Evolutionary conservation across 2,888 invertebrate species (phyloP), one percentile per base, ranked within the genome.

Genomic region (Aelia acuminata): DNA sequence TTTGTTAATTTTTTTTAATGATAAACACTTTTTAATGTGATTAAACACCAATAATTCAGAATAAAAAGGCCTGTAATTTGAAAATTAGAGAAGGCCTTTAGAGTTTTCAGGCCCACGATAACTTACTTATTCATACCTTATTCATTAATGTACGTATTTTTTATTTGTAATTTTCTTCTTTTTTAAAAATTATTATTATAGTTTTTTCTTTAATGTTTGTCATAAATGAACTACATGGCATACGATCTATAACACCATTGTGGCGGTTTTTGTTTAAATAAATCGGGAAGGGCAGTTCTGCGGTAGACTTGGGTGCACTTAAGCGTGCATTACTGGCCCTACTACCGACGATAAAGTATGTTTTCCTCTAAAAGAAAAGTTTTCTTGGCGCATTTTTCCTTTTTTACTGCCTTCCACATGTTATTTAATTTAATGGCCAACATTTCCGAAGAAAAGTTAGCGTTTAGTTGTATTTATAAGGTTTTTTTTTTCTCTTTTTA

Each of bases 281-380:
- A 70, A 70, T 70, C 31, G 63, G n/a, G 11, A 26, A 1, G 13
- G 63, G 35, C 31, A 70, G 31, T 70, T 31, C 80, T 80, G 22
- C 11, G n/a, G 10, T 7, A 80, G 80, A n/a, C 1, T 22, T 7
- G 80, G 63, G 80, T 80, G 80, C 43, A 39, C 80, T 80, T 80
- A 80, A 80, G 43, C 80, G 43, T 80, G 43, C 80, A n/a, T 80
- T 80, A 80, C 43, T 80, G 80, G n/a, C 43, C 7, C 80, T 15
- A n/a, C 80, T n/a, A 13, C 10, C 10, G 43, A 43, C n/a, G 43
- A 47, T 80, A 80, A 80, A 80, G 43, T 80, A 80, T 47, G 80
- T 80, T 80, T 80, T 80, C 43, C 80, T 39, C 80, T 80, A 80
- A 80, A 47, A 80, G 80, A 39, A 43, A 80, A 80, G 80, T 80